A percentile compares a stretch with the other conserved stretches of the same genome.
phyloP scores from a whole-genome alignment of 2,888 invertebrate species.

The Drosophila setosimentum region DNA sequence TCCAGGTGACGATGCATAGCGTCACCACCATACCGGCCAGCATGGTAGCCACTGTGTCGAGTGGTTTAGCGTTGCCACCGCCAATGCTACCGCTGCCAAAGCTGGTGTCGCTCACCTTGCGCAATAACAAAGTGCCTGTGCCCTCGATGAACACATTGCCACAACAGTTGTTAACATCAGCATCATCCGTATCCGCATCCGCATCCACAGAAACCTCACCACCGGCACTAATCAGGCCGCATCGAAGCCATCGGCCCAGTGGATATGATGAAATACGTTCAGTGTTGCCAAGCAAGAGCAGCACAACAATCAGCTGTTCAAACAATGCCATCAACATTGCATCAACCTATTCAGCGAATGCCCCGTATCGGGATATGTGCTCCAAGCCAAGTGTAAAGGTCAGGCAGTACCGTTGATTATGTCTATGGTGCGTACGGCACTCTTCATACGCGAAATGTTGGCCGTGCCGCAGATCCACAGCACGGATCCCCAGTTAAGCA shows the following conservation, averaged over 20 bases:
- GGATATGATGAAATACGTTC: background rate
- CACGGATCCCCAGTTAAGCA: slow-evolving; percentile 16
- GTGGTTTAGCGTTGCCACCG: background rate
- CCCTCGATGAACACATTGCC: background rate
- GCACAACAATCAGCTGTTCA: too few relatives aligned
- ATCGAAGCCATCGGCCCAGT: background rate
- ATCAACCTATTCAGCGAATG: slow-evolving; percentile 25
- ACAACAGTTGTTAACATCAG: background rate
- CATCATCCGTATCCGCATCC: background rate
- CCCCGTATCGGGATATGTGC: slow-evolving; percentile 37
- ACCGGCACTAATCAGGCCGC: background rate
- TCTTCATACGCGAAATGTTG: slow-evolving; percentile 73
- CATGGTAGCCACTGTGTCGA: background rate
- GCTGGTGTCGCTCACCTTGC: background rate
- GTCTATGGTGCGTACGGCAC: slow-evolving; percentile 49
- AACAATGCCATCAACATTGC: background rate
- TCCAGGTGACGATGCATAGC: background rate
- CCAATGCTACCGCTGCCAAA: background rate
- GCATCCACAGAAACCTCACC: background rate
- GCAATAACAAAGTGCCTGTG: background rate
- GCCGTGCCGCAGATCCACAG: slow-evolving; percentile 73
- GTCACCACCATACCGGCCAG: background rate
- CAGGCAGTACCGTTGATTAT: slow-evolving; percentile 19
- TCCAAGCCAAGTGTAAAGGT: slow-evolving; percentile 31
- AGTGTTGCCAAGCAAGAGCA: background rate